Conservation (phyloP, 2,113 vertebrate species). For the Atherinomorus stipes region DNA sequence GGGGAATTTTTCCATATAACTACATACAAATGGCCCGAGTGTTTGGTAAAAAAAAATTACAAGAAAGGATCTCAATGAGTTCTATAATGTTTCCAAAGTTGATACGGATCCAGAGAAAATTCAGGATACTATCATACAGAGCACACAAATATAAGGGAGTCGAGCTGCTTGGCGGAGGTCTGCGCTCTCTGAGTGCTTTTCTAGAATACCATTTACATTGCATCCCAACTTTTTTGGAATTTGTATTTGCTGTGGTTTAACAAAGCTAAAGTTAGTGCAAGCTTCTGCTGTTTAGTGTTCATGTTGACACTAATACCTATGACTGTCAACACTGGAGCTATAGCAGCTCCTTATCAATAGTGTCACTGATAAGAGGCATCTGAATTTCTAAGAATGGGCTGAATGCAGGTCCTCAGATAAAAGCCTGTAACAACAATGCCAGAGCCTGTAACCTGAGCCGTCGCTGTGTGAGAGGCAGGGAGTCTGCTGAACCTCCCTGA, state of each 20-base stretch:
- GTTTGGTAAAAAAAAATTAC: too few species aligned
- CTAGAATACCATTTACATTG: too few species aligned
- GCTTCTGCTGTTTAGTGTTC: not conserved
- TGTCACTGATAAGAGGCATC: slow-evolving; percentile 20
- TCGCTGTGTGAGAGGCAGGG: slow-evolving; percentile 22
- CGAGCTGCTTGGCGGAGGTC: too few species aligned
- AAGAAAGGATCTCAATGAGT: too few species aligned
- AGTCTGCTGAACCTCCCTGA: slow-evolving; percentile 44
- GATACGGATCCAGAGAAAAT: too few species aligned
- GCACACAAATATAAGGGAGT: too few species aligned
- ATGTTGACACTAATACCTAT: not conserved
- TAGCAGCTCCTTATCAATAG: slow-evolving; percentile 9
- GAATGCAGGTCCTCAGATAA: slow-evolving; percentile 34
- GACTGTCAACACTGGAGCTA: not conserved
- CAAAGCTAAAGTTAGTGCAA: not conserved
- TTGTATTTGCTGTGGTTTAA: not conserved
- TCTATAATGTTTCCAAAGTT: too few species aligned
- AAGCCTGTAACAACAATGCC: slow-evolving; percentile 8
- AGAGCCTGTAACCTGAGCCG: slow-evolving; percentile 37
- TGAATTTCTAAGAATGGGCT: slow-evolving; percentile 19
- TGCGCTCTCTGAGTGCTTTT: too few species aligned
- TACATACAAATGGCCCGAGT: too few species aligned
- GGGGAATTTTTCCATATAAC: too few species aligned
- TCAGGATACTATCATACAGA: too few species aligned
- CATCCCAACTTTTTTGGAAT: too few species aligned